Conservation (phyloP, 2,797 vertebrate species). For the Adrianichthys oophorus region DNA sequence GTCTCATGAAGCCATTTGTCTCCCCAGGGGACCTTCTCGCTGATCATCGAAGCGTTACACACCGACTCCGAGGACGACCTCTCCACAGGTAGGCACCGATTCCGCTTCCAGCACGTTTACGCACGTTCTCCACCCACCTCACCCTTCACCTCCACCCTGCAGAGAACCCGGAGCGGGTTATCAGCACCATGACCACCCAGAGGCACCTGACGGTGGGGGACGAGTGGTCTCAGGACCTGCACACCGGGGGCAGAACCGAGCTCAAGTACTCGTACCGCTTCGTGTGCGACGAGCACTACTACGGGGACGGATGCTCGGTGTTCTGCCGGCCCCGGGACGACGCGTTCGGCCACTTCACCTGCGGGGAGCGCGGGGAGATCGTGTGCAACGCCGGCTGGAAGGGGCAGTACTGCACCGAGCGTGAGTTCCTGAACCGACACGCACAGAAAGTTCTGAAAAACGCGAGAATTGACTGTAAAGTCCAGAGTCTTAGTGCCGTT, state of each 20-base stretch:
- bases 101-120: neutral
- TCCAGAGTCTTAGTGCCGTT: slow-evolving; percentile 48
- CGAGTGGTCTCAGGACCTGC: slow-evolving; percentile 95
- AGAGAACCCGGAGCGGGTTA: slow-evolving; percentile 92
- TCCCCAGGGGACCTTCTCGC: slow-evolving; percentile 93
- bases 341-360: slow-evolving; percentile 95
- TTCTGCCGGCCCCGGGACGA: slow-evolving; percentile 94
- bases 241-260: slow-evolving; percentile 87
- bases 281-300: slow-evolving; percentile 95
- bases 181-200: slow-evolving; percentile 94
- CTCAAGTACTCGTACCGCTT: slow-evolving; percentile 95
- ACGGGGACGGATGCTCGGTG: slow-evolving; percentile 93
- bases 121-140: neutral
- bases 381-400: slow-evolving; percentile 94
- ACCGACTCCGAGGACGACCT: slow-evolving; percentile 93
- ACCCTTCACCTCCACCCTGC: neutral
- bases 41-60: slow-evolving; percentile 95
- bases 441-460: too few relatives aligned
- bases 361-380: slow-evolving; percentile 92
- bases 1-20: slow-evolving; percentile 57
- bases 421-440: slow-evolving; percentile 76
- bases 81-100: slow-evolving; percentile 84
- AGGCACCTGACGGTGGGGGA: slow-evolving; percentile 92
- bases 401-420: slow-evolving; percentile 94
- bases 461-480: too few relatives aligned